Base-by-base conservation (phyloP, 2,113 vertebrate species). In the Anhinga rufa region DNA sequence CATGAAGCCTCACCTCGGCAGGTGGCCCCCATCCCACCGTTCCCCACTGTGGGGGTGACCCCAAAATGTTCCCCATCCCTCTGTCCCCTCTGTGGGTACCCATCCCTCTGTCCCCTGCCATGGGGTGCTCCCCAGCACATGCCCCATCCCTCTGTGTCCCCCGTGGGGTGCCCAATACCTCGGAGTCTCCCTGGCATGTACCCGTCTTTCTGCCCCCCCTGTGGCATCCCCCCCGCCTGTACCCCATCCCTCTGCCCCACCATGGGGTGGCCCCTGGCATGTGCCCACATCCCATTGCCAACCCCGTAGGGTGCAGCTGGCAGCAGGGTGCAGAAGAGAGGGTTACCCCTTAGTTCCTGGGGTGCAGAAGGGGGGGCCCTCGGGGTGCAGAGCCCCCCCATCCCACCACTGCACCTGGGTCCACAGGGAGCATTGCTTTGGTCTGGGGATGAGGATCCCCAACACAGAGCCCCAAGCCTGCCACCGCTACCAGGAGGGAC, bases 331-430 rank as follows among this genome's bases (percentile, higher is more conserved):
- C 60, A n/a, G 65, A 15, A 44, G 10, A 6, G 3, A 16, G 38
- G 18, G 49, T 8, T 10, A 32, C 17, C 12, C 31, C 17, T 12
- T 4, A n/a, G 71, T 3, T 10, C 34, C 7, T 7, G 10, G 12
- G 62, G 36, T 14, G 54, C 64, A 38, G 42, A 20, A 26, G 12
- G 2, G 40, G 12, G 29, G 24, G 1, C 26, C 8, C 3, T 34
- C 2, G 17, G 31, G 49, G 32, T 6, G 40, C 88, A 22, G 58
- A 51, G 22, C 1, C 25, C 40, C 58, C 52, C 58, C 7, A 10
- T 4, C 14, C 44, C 89, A 16, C 17, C 15, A 1, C 42, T 19
- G 4, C 4, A 0, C 29, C 32, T 3, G 6, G n/a, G 28, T 12
- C 8, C 44, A 10, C 46, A 17, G 68, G 22, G 12, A 32, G 46